A percentile compares a stretch with the other conserved stretches of the same genome.
Conservation (phyloP, 2,113 vertebrate genomes). For the Phyllostomus hastatus region DNA sequence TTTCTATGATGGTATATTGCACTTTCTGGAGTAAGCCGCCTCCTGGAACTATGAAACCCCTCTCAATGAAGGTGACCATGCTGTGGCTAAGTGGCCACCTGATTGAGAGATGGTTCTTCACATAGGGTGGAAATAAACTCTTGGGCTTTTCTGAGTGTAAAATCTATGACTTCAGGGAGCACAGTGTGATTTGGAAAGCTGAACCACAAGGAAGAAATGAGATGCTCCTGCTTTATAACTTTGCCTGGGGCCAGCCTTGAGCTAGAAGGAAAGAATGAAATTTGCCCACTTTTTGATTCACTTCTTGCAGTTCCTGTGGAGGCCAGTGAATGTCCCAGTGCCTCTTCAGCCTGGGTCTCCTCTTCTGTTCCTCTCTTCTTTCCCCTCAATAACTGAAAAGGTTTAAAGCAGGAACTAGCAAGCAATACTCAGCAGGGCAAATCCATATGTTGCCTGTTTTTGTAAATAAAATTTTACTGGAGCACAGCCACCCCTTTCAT, state of each 20-base stretch:
- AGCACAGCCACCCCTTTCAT: too few species aligned
- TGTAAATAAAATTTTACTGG: slow-evolving; percentile 1
- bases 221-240: neutral
- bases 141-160: neutral
- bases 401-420: neutral
- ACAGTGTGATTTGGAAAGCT: neutral
- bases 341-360: neutral
- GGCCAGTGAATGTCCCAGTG: neutral
- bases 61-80: rapidly evolving
- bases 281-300: neutral
- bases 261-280: neutral
- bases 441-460: neutral
- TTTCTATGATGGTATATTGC: neutral
- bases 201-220: neutral
- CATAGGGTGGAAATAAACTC: neutral
- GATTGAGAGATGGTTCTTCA: neutral
- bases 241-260: neutral
- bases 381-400: neutral
- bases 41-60: neutral
- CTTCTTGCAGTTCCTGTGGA: neutral
- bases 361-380: neutral
- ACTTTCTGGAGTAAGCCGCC: neutral
- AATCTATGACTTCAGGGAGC: too few species aligned
- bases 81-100: neutral
- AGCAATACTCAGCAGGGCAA: neutral